Conservation (phyloP, 2,113 vertebrate genomes). For the Platysteira castanea region DNA sequence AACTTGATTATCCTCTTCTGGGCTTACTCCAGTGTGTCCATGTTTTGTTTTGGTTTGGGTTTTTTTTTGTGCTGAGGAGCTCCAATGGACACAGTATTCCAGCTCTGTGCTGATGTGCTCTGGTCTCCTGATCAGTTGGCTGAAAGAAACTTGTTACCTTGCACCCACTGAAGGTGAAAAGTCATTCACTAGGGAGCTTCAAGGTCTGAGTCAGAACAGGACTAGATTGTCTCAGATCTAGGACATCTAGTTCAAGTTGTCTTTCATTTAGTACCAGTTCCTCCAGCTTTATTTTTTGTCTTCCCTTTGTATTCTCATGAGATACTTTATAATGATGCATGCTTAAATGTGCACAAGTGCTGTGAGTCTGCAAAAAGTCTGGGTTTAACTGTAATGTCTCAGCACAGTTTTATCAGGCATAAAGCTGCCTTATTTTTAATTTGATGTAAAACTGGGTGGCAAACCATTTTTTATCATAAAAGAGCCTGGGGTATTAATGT, state of each 20-base stretch:
- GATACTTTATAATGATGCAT: fast-evolving
- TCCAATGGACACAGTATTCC: background rate
- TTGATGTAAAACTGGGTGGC: background rate
- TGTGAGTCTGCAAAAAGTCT: background rate
- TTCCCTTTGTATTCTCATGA: background rate
- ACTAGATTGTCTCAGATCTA: background rate
- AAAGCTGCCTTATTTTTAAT: background rate
- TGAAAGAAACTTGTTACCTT: background rate
- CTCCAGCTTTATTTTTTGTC: background rate
- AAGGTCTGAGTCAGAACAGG: background rate
- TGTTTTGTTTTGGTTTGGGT: background rate
- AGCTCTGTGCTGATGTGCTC: background rate
- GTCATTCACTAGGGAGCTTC: background rate
- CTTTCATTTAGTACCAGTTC: background rate
- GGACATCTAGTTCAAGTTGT: background rate
- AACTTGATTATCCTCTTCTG: background rate
- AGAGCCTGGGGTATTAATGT: background rate
- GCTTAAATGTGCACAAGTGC: background rate
- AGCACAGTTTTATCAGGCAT: background rate
- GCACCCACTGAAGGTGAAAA: background rate
- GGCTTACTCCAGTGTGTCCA: background rate
- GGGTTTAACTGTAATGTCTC: background rate
- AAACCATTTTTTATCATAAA: background rate
- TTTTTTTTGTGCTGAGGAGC: background rate
- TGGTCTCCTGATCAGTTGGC: background rate